Evolutionary conservation across 2,888 invertebrate species (phyloP).

Genomic region (Tanypteryx hageni): DNA sequence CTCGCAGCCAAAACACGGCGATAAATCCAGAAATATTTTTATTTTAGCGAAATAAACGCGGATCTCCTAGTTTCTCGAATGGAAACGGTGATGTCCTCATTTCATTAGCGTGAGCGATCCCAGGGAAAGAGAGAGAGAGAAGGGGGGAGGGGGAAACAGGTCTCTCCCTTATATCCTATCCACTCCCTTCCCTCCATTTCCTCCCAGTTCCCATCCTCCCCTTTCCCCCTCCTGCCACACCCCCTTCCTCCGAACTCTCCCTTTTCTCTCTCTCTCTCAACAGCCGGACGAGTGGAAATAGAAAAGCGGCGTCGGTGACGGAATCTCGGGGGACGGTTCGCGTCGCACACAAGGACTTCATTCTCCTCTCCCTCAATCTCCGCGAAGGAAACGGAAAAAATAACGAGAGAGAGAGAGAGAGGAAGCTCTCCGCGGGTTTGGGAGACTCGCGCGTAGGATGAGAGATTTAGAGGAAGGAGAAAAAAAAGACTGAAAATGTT

Average conservation of each 20-base stretch:
- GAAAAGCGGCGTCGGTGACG: not conserved
- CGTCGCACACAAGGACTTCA: slow-evolving; percentile 12
- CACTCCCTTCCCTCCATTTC: too few relatives aligned
- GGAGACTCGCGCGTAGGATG: not conserved
- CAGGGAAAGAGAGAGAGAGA: not conserved
- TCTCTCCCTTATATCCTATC: too few relatives aligned
- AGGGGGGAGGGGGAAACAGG: too few relatives aligned
- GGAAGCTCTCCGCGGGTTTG: not conserved
- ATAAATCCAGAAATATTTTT: slow-evolving; percentile 13
- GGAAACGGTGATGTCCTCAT: not conserved
- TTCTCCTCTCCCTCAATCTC: not conserved
- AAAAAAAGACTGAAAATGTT: slow-evolving; percentile 2
- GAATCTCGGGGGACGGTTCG: not conserved
- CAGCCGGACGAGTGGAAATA: slow-evolving; percentile 18
- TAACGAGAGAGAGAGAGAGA: not conserved
- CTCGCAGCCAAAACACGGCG: slow-evolving; percentile 5
- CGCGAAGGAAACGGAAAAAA: not conserved
- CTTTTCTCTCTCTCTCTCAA: not conserved
- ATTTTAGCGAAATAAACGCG: not conserved
- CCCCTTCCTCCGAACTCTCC: not conserved
- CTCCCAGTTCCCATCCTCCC: too few relatives aligned
- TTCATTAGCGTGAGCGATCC: not conserved
- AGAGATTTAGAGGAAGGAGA: not conserved
- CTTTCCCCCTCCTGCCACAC: too few relatives aligned
- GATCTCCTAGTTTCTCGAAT: not conserved